Evolutionary conservation across 2,113 vertebrate species (phyloP), one percentile per base, ranked within the genome.

Genomic region (Sander lucioperca): DNA sequence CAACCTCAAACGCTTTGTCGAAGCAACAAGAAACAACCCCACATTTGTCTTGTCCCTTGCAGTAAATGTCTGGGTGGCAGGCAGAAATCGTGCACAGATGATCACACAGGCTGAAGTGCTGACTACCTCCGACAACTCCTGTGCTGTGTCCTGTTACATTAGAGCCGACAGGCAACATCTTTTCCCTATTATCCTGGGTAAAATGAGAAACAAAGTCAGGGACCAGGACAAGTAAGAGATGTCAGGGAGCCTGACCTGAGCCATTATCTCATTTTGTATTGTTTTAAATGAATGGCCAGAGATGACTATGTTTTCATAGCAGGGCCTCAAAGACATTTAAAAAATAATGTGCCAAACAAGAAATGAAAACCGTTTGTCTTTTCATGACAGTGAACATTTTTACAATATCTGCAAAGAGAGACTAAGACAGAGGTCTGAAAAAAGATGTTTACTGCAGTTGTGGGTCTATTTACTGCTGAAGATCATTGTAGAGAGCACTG

Each of bases 121-220:
- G 62, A 80, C 76, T 33, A 48, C 62, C 58, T 88, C 69, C 83
- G 69, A 82, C 73, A 16, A 69, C 76, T 79, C 70, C 80, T 75
- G 77, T 33, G 59, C 62, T 58, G 68, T 75, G 68, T 77, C 72
- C 56, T 66, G 66, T 47, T 74, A 62, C 56, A 85, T 84, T 69
- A 10, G 59, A 82, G 64, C 57, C 23, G 86, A 90, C 91, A 87
- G 66, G 25, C 73, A 50, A 85, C 92, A 91, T 81, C 80, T 91
- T 91, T 90, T 85, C 68, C 72, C 36, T 1, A 83, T 92, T 93
- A 90, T 77, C 58, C 48, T 0, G 2, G 33, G 33, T 36, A 67
- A 70, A 79, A 81, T 57, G 74, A 15, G 67, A 84, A 59, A 25
- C 50, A 10, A 59, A 71, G 62, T 64, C 18, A 61, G 47, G 58